phyloP scores from a whole-genome alignment of 92 coral and sea anemone species.

The Parazoanthus swiftii region DNA sequence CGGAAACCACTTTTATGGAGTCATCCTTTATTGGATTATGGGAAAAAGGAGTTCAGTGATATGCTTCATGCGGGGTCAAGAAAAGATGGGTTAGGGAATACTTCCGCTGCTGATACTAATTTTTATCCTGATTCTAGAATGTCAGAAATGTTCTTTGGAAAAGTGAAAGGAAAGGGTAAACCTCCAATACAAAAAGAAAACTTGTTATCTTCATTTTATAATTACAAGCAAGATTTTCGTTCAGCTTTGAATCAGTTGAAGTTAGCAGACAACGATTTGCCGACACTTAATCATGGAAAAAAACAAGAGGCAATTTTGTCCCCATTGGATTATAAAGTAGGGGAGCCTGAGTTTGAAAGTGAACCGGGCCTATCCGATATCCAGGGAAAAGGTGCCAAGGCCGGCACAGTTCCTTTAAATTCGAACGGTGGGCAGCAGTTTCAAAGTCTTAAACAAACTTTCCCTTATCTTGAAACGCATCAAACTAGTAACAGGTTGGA shows the following conservation, averaged over 20 bases:
- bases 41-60: neutral
- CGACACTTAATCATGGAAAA: slow-evolving; percentile 42
- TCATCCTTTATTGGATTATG: neutral
- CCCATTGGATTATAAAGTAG: slow-evolving; percentile 26
- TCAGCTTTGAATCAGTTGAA: slow-evolving; percentile 19
- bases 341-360: neutral
- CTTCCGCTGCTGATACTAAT: neutral
- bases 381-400: neutral
- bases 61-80: neutral
- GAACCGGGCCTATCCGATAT: neutral
- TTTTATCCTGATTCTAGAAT: neutral
- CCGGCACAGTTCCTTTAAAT: neutral
- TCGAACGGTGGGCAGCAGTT: neutral
- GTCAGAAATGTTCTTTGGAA: neutral
- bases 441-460: neutral
- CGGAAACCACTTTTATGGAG: neutral
- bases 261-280: slow-evolving; percentile 16
- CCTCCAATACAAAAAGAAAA: neutral
- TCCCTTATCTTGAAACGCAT: neutral
- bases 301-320: slow-evolving; percentile 36
- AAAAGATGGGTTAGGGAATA: neutral
- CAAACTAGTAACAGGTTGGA: neutral
- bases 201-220: neutral
- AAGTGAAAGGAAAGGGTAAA: slow-evolving; percentile 1
- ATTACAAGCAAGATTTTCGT: slow-evolving; percentile 21